Evolutionary conservation across 2,888 invertebrate species (phyloP), one percentile per base, ranked within the genome.

Genomic region (Achlya flavicornis): DNA sequence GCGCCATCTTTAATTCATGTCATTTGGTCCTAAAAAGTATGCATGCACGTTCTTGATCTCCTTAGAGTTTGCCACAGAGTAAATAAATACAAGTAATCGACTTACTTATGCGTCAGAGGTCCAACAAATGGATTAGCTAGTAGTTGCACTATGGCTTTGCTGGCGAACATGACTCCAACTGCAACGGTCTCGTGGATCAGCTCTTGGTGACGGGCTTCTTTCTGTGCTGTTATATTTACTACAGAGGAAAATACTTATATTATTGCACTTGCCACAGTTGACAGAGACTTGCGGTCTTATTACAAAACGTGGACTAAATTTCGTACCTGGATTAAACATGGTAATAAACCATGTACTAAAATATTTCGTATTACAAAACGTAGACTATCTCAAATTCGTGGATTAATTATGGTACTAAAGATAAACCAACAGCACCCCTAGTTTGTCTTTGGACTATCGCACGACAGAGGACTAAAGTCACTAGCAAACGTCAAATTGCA

Each of bases 131-230:
- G 99, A 91, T 99, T 99, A 32, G 98, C 97, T 74, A 99, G 90
- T 63, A 99, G 95, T 92, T 99, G 99, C 65, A 99, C 98, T 84
- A 99, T 96, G 65, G 99, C 99, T 90, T 99, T 99, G 78, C 99
- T 99, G 41, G 99, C 99, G 87, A 99, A 99, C 97, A 99, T 97
- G 72, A 99, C 95, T 4, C 99, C 99, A 48, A 99, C 99, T 65
- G 98, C 97, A 3, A 99, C 97, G 0, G 98, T 99, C 93, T 99
- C 99, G 71, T 98, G 96, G 19, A 98, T 95, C 76, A 99, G 91
- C 85, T 98, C 97, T 74, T 97, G 95, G 84, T 99, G 98, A 4
- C 97, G 95, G 61, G 94, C 93, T 76, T 95, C 95, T 73, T 95
- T 94, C 77, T 95, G 94, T 53, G 94, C 94, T 58, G 94, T 93